phyloP scores from a whole-genome alignment of 2,113 vertebrate species.

The Microtus ochrogaster region DNA sequence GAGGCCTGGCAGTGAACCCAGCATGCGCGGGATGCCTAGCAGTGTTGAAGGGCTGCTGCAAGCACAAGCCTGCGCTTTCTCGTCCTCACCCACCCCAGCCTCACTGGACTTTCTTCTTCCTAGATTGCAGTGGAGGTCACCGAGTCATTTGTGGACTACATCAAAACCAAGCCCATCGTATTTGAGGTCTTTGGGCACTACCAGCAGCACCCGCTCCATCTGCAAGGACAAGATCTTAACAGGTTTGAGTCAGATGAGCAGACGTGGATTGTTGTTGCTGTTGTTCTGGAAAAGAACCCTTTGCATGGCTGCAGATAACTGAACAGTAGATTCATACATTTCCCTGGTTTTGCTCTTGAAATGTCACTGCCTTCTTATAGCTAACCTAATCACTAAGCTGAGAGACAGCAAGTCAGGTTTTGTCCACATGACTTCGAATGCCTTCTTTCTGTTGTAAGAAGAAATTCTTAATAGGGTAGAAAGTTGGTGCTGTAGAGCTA shows the following conservation, averaged over 20 bases:
- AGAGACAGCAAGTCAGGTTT: neutral
- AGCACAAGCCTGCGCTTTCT: neutral
- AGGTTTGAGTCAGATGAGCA: conserved; percentile 86
- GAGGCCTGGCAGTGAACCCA: neutral
- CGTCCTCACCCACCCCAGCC: neutral
- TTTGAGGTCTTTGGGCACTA: conserved; percentile 99
- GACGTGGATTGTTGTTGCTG: neutral
- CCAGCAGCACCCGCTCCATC: conserved; percentile 95
- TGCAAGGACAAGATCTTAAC: conserved; percentile 93
- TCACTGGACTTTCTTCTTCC: neutral
- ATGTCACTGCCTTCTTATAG: conserved; percentile 14
- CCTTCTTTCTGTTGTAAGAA: neutral
- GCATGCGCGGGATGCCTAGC: neutral
- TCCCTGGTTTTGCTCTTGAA: conserved; percentile 17
- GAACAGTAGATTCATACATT: neutral
- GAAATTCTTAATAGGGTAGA: neutral
- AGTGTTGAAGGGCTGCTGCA: neutral
- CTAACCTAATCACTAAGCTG: neutral
- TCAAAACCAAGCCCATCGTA: conserved; percentile 97
- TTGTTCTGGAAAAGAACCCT: conserved; percentile 18
- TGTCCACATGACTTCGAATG: neutral
- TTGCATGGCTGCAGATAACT: conserved; percentile 6
- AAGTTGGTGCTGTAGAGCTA: neutral
- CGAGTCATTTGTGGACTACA: conserved; percentile 97
- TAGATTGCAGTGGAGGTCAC: conserved; percentile 98